Base-by-base conservation (phyloP, 2,113 vertebrate species). In the Hydrolagus affinis region DNA sequence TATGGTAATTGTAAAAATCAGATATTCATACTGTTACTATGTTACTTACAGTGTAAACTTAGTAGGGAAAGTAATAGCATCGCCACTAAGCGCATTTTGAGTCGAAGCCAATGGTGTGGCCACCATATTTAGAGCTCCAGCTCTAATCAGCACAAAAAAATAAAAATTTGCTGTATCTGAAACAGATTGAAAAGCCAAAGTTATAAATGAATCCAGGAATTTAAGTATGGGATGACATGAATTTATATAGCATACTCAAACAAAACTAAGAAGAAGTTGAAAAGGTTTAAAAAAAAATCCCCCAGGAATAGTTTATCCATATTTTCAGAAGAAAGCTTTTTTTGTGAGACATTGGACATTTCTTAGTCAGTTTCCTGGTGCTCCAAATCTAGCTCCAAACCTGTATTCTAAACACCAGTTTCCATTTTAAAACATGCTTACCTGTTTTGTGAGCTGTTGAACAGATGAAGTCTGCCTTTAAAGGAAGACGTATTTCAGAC, bases 401-500 rank as follows among this genome's bases (percentile, higher is more conserved):
- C 30, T 59, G 32, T 25, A 73, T 8, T 21, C 14, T 62, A 71
- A 86, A 70, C 74, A 14, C 12, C 25, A 12, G 25, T 72, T 72
- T 15, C 25, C 70, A 17, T 28, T 72, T 75, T 75, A 64, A 19
- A 77, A 60, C 28, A 57, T 0, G 2, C 59, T 87, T 92, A 98
- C 98, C 97, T 92, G 96, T 92, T 87, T 94, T 97, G 89, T 95
- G 96, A 87, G 89, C 91, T 0, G 92, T 92, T 74, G 95, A 92
- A 59, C 98, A 99, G 6, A 98, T 94, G 89, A 98, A 99, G 77
- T 99, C 97, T 19, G 97, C 96, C 91, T 98, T 98, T 0, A 99
- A 94, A 87, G 98, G 97, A 86, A 99, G 92, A 44, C 96, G 94
- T 1, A 99, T 90, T 88, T 98, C 97, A 85, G 95, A 95, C 87